These are phyloP conservation scores for Muraenolepis orangiensis DNA, from an alignment of 2,797 vertebrate genomes.

Conservation along the genomic window DNA sequence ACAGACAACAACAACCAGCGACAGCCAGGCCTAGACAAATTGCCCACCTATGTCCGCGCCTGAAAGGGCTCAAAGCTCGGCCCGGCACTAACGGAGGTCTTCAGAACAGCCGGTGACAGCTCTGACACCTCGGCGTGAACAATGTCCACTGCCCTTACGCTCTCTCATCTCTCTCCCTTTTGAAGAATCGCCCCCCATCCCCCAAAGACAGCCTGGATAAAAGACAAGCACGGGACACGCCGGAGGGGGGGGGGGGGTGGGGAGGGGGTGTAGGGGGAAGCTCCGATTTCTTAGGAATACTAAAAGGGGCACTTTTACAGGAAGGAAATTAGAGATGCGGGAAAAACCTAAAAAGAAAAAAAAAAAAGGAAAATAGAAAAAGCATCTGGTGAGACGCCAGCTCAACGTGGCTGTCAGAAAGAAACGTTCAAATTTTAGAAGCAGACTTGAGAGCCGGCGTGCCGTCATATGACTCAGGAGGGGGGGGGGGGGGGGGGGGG, in stretches of 20 bases:
- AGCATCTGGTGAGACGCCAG: constrained; percentile 45
- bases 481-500: too few relatives aligned
- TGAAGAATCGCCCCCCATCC: not conserved
- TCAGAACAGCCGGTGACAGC: constrained; percentile 39
- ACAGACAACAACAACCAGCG: constrained; percentile 26
- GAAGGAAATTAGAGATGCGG: constrained; percentile 38
- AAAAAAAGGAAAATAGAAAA: constrained; percentile 7
- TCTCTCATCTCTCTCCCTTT: not conserved
- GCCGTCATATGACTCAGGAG: not conserved
- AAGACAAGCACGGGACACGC: constrained; percentile 21
- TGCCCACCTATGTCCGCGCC: constrained; percentile 32
- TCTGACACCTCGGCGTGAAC: constrained; percentile 43
- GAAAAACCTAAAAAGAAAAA: too few relatives aligned
- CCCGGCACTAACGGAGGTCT: constrained; percentile 25
- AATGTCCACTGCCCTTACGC: constrained; percentile 31
- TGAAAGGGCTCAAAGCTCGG: constrained; percentile 22
- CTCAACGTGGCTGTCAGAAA: constrained; percentile 28
- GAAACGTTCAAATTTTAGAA: not conserved
- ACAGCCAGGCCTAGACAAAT: constrained; percentile 24
- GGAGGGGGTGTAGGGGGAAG: not conserved
- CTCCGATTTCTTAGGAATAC: constrained; percentile 3
- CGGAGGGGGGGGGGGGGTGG: constrained; percentile 25
- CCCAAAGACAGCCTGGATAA: constrained; percentile 6
- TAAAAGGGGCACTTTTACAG: constrained; percentile 29
- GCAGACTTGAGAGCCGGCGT: not conserved